phyloP scores from a whole-genome alignment of 2,113 vertebrate genomes.

The Galbula dea region DNA sequence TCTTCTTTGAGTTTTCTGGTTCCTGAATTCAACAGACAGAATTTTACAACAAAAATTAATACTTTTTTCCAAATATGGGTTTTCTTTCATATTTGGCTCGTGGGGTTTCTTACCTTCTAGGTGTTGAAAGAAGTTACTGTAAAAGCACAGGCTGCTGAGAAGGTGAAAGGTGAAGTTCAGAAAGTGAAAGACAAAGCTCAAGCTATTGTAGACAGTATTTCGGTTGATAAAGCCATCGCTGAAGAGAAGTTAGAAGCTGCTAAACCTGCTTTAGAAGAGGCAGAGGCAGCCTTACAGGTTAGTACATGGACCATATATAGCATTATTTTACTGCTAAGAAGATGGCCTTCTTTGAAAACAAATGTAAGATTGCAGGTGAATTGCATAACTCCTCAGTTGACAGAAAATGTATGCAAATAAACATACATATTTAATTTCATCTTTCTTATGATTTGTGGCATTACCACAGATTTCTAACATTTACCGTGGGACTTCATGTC shows the following conservation, averaged over 20 bases:
- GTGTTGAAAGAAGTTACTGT: constrained; percentile 93
- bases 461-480: not conserved
- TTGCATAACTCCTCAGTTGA: not conserved
- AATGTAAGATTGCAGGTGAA: not conserved
- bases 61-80: not conserved
- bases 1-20: not conserved
- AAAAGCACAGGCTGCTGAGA: constrained; percentile 92
- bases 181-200: constrained; percentile 97
- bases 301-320: not conserved
- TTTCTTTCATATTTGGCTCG: not conserved
- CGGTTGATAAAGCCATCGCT: constrained; percentile 88
- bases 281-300: constrained; percentile 90
- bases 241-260: constrained; percentile 90
- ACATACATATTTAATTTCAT: accelerated
- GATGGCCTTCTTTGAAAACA: not conserved
- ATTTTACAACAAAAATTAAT: not conserved
- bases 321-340: not conserved
- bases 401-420: not conserved
- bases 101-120: constrained; percentile 61
- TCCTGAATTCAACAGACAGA: not conserved
- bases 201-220: constrained; percentile 90
- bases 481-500: not conserved
- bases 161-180: constrained; percentile 91
- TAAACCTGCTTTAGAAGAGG: constrained; percentile 89
- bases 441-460: not conserved